Percentiles rank a stretch among this genome's conserved stretches.
phyloP scores from a whole-genome alignment of 37 sponge, comb jelly and placozoan genomes.

The Oscarella lobularis region DNA sequence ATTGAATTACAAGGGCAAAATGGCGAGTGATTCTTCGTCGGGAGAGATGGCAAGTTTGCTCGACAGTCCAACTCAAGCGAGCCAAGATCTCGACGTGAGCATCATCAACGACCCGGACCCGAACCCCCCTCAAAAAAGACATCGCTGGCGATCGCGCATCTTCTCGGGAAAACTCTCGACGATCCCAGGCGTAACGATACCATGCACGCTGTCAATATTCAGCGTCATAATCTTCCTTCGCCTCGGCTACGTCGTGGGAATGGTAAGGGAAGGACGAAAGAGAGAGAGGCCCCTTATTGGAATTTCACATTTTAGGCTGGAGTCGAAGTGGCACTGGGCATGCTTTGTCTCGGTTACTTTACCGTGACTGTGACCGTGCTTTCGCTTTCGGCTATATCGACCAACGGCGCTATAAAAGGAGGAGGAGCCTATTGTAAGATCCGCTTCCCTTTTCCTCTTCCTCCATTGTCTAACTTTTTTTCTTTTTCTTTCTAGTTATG shows the following conservation, averaged over 20 bases:
- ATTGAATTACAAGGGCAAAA: too few relatives aligned
- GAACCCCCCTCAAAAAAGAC: too few relatives aligned
- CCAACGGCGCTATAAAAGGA: slow-evolving; percentile 86
- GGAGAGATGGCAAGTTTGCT: too few relatives aligned
- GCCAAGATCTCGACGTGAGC: too few relatives aligned
- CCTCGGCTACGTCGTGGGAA: slow-evolving; percentile 86
- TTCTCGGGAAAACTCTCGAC: slow-evolving; percentile 66
- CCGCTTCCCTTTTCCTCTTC: background rate
- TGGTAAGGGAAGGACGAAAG: slow-evolving; percentile 33
- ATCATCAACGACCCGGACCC: too few relatives aligned
- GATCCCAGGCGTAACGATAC: slow-evolving; percentile 86
- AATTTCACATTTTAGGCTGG: slow-evolving; percentile 68
- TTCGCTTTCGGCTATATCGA: slow-evolving; percentile 96
- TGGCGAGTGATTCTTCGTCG: too few relatives aligned
- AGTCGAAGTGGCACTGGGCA: slow-evolving; percentile 53
- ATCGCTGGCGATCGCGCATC: too few relatives aligned
- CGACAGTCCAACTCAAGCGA: too few relatives aligned
- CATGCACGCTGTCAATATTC: slow-evolving; percentile 91
- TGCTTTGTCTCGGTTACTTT: slow-evolving; percentile 67
- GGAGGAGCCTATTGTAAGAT: slow-evolving; percentile 97
- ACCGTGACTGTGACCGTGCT: slow-evolving; percentile 82
- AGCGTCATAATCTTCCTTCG: slow-evolving; percentile 92
- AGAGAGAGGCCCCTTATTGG: background rate
- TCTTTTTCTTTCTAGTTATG: slow-evolving; percentile 47
- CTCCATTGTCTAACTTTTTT: background rate